phyloP scores from a whole-genome alignment of 2,888 invertebrate species.

The Standfussiana lucernea region DNA sequence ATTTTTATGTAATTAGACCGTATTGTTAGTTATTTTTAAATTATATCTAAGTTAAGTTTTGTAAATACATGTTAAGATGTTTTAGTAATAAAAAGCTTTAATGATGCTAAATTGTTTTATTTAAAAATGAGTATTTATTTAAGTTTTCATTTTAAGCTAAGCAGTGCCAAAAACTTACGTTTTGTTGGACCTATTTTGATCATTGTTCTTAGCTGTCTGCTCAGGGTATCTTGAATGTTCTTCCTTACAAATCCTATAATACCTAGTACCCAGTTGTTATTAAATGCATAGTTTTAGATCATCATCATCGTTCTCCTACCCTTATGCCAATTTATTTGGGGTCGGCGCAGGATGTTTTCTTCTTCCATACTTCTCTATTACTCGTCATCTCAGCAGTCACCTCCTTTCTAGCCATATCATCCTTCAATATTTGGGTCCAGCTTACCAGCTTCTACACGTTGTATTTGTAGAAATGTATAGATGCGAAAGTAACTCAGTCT shows the following conservation, averaged over 20 bases:
- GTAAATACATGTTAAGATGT: conserved; percentile 10
- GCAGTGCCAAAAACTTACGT: background rate
- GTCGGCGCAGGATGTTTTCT: background rate
- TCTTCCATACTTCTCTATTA: background rate
- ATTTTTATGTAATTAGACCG: background rate
- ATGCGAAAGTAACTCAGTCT: background rate
- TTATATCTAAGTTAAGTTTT: conserved; percentile 2
- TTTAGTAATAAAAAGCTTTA: conserved; percentile 33
- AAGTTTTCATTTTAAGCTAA: background rate
- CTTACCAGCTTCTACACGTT: background rate
- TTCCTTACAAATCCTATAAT: background rate
- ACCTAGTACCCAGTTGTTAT: background rate
- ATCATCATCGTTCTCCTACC: background rate
- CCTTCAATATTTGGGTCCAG: background rate
- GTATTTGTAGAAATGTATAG: background rate
- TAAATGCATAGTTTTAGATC: background rate
- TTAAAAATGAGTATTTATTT: background rate
- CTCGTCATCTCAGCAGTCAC: background rate
- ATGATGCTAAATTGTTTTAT: conserved; percentile 31
- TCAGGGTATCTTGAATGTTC: background rate
- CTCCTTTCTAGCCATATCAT: background rate
- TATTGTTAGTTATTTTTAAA: conserved; percentile 36
- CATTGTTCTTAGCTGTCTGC: too few species aligned
- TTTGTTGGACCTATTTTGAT: background rate
- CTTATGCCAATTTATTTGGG: background rate